Percentiles rank a stretch among this genome's conserved stretches.
These are phyloP conservation scores for Stichodactyla mertensii DNA, from an alignment of 64 coral and sea anemone genomes.

Conservation along the genomic window DNA sequence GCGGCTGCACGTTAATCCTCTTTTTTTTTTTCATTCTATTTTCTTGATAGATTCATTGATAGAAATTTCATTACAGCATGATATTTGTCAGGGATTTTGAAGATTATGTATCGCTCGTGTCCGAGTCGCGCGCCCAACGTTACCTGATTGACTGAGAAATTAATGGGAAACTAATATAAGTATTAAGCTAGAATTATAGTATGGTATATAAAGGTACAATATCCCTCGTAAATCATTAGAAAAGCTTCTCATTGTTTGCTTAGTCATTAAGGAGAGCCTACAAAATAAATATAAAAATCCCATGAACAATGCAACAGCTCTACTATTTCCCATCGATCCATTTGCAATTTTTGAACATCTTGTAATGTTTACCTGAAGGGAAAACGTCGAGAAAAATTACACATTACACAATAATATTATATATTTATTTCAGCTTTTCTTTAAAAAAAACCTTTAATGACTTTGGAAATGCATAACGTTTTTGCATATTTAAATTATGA, in stretches of 20 bases:
- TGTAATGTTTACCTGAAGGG: background rate
- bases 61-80: too few relatives aligned
- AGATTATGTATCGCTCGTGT: too few relatives aligned
- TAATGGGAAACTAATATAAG: background rate
- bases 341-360: background rate
- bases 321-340: background rate
- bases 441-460: too few relatives aligned
- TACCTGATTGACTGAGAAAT: background rate
- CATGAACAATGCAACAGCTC: background rate
- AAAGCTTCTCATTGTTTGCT: background rate
- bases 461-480: too few relatives aligned
- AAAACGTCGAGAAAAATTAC: background rate
- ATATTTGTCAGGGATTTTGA: too few relatives aligned
- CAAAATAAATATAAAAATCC: conserved; percentile 1
- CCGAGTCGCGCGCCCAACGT: too few relatives aligned
- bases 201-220: background rate
- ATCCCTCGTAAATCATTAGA: background rate
- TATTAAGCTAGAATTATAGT: background rate
- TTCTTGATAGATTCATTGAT: too few relatives aligned
- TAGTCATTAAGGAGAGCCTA: background rate
- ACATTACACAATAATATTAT: too few relatives aligned
- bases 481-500: too few relatives aligned
- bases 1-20: too few relatives aligned
- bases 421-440: too few relatives aligned
- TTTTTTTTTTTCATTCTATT: too few relatives aligned